A percentile compares a stretch with the other conserved stretches of the same genome.
phyloP scores from a whole-genome alignment of 2,888 invertebrate genomes.

The Meteorus colon region DNA sequence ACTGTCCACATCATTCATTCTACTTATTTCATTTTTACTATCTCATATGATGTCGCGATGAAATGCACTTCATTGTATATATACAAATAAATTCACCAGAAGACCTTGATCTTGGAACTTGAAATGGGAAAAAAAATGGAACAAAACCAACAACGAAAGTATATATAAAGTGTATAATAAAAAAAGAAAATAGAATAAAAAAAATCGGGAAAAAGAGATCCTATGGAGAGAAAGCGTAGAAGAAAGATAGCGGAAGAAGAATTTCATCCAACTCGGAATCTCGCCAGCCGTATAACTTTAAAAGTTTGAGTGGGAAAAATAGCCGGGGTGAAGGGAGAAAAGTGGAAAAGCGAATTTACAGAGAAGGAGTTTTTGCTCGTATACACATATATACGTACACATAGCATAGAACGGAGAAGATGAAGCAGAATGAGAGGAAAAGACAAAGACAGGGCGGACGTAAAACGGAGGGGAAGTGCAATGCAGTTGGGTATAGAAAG shows the following conservation, averaged over 20 bases:
- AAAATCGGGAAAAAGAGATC: slow-evolving; percentile 36
- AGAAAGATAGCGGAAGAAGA: slow-evolving; percentile 36
- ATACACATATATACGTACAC: background rate
- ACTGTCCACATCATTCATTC: no score
- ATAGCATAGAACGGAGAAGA: background rate
- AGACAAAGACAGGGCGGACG: slow-evolving; percentile 37
- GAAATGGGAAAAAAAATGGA: slow-evolving; percentile 33
- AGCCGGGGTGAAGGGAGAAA: background rate
- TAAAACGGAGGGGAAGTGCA: slow-evolving; percentile 26
- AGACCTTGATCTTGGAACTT: slow-evolving; percentile 48
- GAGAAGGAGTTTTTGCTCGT: slow-evolving; percentile 2
- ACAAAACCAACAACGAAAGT: slow-evolving; percentile 32
- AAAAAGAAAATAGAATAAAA: slow-evolving; percentile 15
- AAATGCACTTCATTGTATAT: slow-evolving; percentile 22
- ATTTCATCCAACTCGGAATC: slow-evolving; percentile 31
- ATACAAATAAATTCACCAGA: slow-evolving; percentile 44
- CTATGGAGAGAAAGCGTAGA: slow-evolving; percentile 19
- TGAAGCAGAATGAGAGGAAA: slow-evolving; percentile 7
- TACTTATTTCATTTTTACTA: background rate
- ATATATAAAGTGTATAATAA: slow-evolving; percentile 22
- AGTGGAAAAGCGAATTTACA: slow-evolving; percentile 26
- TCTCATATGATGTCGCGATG: background rate
- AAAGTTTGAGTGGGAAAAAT: slow-evolving; percentile 42
- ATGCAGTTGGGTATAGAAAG: slow-evolving; percentile 45
- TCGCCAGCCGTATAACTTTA: slow-evolving; percentile 44